Percentiles rank a stretch among this genome's conserved stretches.
Conservation (phyloP, 92 coral and sea anemone species). For the Umimayanthus kanabou region DNA sequence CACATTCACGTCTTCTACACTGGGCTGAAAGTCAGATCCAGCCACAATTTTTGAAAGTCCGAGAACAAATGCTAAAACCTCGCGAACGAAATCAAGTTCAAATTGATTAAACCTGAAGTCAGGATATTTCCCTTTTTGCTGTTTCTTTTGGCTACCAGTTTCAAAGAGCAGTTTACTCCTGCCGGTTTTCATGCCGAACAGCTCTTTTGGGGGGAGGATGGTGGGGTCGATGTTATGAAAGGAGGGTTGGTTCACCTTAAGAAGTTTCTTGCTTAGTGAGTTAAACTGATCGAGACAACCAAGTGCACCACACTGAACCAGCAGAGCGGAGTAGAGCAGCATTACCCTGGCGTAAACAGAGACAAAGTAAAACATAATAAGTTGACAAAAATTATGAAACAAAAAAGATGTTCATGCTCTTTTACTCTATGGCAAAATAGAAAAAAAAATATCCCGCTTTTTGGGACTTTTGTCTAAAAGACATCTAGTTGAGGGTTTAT, state of each 20-base stretch:
- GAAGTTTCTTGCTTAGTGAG: constrained; percentile 68
- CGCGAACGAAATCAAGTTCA: constrained; percentile 69
- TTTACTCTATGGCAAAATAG: too few species aligned
- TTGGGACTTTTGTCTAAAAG: too few species aligned
- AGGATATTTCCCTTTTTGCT: constrained; percentile 33
- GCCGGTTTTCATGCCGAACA: constrained; percentile 53
- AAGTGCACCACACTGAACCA: constrained; percentile 72
- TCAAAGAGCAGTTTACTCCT: constrained; percentile 56
- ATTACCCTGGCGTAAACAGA: constrained; percentile 41
- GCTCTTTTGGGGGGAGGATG: constrained; percentile 73
- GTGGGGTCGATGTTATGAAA: constrained; percentile 78
- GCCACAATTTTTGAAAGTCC: constrained; percentile 52
- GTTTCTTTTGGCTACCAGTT: constrained; percentile 22
- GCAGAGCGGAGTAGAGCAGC: constrained; percentile 54
- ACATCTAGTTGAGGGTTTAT: too few species aligned
- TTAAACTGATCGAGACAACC: constrained; percentile 59
- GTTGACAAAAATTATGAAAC: neutral
- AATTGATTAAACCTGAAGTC: constrained; percentile 63
- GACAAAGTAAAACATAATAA: neutral
- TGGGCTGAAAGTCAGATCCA: constrained; percentile 68
- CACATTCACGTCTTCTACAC: constrained; percentile 60
- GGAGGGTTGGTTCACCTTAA: constrained; percentile 64
- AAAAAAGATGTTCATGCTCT: neutral
- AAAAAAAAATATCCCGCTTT: too few species aligned
- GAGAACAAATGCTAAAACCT: constrained; percentile 51